Percentiles rank a stretch among this genome's conserved stretches.
These are phyloP conservation scores for Hyaena hyaena DNA, from an alignment of 2,113 vertebrate genomes.

Conservation along the genomic window DNA sequence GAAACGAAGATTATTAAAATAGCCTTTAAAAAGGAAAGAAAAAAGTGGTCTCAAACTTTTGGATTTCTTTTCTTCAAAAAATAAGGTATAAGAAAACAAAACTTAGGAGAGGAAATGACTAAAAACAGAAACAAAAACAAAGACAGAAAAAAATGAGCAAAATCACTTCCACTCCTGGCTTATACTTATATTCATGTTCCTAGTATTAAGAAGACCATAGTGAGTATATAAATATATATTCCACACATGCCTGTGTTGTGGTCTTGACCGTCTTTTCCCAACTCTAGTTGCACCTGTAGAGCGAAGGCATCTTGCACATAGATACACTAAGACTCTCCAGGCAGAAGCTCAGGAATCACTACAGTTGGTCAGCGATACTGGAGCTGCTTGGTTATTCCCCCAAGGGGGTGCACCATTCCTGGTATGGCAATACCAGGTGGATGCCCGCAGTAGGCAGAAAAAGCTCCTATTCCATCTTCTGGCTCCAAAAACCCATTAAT, in stretches of 20 bases:
- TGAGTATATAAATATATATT: not conserved
- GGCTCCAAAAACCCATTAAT: not conserved
- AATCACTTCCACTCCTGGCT: not conserved
- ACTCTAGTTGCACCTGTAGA: not conserved
- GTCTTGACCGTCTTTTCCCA: not conserved
- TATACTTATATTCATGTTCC: not conserved
- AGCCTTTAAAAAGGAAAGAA: not conserved
- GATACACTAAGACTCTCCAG: not conserved
- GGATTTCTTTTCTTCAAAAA: not conserved
- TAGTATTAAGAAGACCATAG: not conserved
- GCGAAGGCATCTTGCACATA: not conserved
- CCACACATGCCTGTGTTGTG: not conserved
- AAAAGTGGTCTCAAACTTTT: not conserved
- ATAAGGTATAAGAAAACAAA: not conserved
- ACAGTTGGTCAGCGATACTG: not conserved
- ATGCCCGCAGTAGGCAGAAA: not conserved
- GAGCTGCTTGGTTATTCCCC: not conserved
- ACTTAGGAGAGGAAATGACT: not conserved
- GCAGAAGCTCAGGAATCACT: not conserved
- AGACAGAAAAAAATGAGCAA: not conserved
- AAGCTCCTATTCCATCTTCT: not conserved
- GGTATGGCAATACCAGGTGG: not conserved
- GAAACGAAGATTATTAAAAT: not conserved
- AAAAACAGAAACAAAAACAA: not conserved
- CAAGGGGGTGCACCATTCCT: not conserved